Percentiles rank a stretch among this genome's conserved stretches.
Conservation (phyloP, 2,113 vertebrate species). For the Myiozetetes cayanensis region DNA sequence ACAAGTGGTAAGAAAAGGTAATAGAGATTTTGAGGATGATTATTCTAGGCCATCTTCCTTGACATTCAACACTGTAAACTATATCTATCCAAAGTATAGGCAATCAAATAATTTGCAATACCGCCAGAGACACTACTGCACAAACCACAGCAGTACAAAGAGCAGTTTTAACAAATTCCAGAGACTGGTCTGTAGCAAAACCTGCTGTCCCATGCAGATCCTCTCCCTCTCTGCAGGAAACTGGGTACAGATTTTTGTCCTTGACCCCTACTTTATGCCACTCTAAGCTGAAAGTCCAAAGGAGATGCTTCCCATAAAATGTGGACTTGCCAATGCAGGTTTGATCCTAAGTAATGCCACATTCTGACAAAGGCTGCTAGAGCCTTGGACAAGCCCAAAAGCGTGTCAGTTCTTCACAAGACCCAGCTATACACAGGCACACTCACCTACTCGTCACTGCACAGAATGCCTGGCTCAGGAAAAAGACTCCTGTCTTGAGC, state of each 20-base stretch:
- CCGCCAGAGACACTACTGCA: not conserved
- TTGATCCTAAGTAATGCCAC: not conserved
- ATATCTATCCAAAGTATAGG: not conserved
- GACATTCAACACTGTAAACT: not conserved
- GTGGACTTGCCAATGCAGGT: not conserved
- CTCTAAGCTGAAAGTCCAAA: not conserved
- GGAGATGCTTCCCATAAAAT: not conserved
- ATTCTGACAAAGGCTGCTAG: not conserved
- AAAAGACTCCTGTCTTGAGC: slow-evolving; percentile 49
- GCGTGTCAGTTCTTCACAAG: not conserved
- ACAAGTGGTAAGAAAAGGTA: not conserved
- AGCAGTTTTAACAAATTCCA: not conserved
- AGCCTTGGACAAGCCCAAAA: slow-evolving; percentile 11
- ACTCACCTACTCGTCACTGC: slow-evolving; percentile 28
- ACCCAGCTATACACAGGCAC: not conserved
- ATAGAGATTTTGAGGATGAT: not conserved
- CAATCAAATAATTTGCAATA: not conserved
- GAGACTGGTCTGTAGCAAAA: not conserved
- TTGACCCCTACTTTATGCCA: not conserved
- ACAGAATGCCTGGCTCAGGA: slow-evolving; percentile 59
- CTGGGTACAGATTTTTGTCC: not conserved
- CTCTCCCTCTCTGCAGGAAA: not conserved
- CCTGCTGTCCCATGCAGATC: not conserved
- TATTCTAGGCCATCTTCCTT: not conserved
- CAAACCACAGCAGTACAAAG: not conserved